These are phyloP conservation scores for Oryzaephilus surinamensis DNA, from an alignment of 1,140 invertebrate genomes.

Conservation along the genomic window DNA sequence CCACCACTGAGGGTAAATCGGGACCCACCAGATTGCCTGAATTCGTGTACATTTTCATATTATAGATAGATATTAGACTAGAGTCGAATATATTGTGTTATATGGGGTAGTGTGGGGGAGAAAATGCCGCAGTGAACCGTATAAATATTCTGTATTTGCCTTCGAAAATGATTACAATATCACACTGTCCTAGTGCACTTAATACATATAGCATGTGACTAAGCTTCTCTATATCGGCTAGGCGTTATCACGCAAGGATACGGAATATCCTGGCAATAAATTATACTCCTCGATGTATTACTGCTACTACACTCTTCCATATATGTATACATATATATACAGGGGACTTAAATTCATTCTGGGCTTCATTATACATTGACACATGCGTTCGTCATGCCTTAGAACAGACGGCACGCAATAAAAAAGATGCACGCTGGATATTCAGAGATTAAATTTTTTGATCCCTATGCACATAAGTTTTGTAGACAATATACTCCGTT, in stretches of 20 bases:
- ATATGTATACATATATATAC: no score
- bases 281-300: slow-evolving; percentile 18
- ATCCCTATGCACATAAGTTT: neutral
- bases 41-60: slow-evolving; percentile 22
- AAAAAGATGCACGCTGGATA: slow-evolving; percentile 19
- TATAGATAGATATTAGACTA: slow-evolving; percentile 23
- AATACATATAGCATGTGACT: slow-evolving; percentile 13
- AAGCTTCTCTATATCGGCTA: slow-evolving; percentile 12
- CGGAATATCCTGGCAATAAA: slow-evolving; percentile 27
- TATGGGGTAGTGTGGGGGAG: no score
- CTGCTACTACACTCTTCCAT: no score
- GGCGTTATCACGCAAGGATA: slow-evolving; percentile 26
- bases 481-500: slow-evolving; percentile 8
- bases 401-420: slow-evolving; percentile 18
- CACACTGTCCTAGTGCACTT: slow-evolving; percentile 8
- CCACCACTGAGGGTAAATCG: slow-evolving; percentile 9
- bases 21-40: slow-evolving; percentile 13
- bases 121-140: slow-evolving; percentile 5
- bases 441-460: slow-evolving; percentile 17
- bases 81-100: slow-evolving; percentile 4
- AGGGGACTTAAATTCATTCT: slow-evolving; percentile 16
- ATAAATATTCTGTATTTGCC: no score
- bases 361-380: slow-evolving; percentile 25
- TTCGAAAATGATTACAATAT: slow-evolving; percentile 5
- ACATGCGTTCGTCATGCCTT: slow-evolving; percentile 24